A percentile compares a stretch with the other conserved stretches of the same genome.
Conservation (phyloP, 2,113 vertebrate species). For the Motacilla alba region DNA sequence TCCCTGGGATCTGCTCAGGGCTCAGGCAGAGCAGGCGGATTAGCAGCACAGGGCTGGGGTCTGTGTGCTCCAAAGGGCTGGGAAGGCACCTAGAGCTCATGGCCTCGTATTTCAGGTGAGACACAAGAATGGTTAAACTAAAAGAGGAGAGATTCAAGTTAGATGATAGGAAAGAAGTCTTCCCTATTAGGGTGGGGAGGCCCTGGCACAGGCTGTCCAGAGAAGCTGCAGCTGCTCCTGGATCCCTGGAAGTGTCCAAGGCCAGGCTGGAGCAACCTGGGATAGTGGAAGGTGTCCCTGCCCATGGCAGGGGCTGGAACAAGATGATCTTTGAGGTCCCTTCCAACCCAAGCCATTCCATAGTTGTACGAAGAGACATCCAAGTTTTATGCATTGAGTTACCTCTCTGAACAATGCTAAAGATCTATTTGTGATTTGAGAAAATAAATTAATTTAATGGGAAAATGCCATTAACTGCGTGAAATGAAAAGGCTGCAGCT, state of each 20-base stretch:
- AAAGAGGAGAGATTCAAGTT: background rate
- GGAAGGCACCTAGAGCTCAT: background rate
- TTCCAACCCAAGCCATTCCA: background rate
- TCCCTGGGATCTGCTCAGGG: background rate
- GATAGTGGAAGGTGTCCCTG: background rate
- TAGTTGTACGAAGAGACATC: background rate
- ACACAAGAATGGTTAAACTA: background rate
- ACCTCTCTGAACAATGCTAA: background rate
- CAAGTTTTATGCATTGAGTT: background rate
- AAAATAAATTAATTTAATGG: background rate
- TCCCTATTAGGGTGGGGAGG: background rate
- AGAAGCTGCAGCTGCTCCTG: background rate
- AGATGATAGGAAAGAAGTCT: background rate
- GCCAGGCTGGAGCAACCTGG: background rate
- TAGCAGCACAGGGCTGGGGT: background rate
- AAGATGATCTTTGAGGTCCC: background rate
- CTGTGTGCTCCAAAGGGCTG: background rate
- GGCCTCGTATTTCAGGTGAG: fast-evolving
- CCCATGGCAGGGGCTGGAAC: background rate
- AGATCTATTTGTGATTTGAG: background rate
- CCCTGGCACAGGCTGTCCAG: background rate
- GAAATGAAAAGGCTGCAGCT: background rate
- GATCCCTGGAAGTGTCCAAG: background rate
- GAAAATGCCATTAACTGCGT: background rate
- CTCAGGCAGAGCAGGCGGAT: background rate